Conservation (phyloP, 1,140 invertebrate genomes). For the Drosophila novamexicana region DNA sequence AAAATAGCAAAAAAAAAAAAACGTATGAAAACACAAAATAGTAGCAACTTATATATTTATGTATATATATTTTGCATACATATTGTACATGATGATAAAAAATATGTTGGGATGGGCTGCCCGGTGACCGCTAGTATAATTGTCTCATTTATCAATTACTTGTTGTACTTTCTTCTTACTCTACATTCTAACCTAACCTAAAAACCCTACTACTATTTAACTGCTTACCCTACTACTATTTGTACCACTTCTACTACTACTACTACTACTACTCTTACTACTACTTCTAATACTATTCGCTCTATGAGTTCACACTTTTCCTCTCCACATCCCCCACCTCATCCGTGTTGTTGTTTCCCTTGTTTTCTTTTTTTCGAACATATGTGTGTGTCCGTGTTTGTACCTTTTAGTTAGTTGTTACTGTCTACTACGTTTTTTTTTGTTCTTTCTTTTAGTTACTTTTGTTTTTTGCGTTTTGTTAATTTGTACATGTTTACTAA, state of each 20-base stretch:
- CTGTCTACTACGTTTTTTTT: conserved; percentile 43
- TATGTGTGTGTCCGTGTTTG: conserved; percentile 76
- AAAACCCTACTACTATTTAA: conserved; percentile 65
- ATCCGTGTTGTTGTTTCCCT: conserved; percentile 70
- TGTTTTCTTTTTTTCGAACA: conserved; percentile 32
- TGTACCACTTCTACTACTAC: conserved; percentile 35
- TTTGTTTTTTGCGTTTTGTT: conserved; percentile 33
- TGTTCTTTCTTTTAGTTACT: conserved; percentile 7
- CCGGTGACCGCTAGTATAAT: conserved; percentile 84
- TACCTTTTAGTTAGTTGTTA: conserved; percentile 56
- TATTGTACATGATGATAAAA: conserved; percentile 83
- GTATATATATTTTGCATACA: conserved; percentile 62
- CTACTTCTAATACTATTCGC: conserved; percentile 72
- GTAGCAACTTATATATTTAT: conserved; percentile 61
- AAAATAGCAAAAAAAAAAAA: too few relatives aligned
- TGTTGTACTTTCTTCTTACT: conserved; percentile 82
- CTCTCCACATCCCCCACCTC: not conserved
- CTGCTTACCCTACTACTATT: conserved; percentile 58
- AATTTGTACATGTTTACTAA: conserved; percentile 39
- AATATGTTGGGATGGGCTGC: conserved; percentile 85
- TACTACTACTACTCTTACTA: conserved; percentile 24
- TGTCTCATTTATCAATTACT: conserved; percentile 83
- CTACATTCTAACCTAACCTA: conserved; percentile 77
- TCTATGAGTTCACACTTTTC: conserved; percentile 71
- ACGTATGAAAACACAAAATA: not conserved